A percentile compares a stretch with the other conserved stretches of the same genome.
Conservation (phyloP, 1,140 invertebrate species). For the Teleopsis dalmanni region DNA sequence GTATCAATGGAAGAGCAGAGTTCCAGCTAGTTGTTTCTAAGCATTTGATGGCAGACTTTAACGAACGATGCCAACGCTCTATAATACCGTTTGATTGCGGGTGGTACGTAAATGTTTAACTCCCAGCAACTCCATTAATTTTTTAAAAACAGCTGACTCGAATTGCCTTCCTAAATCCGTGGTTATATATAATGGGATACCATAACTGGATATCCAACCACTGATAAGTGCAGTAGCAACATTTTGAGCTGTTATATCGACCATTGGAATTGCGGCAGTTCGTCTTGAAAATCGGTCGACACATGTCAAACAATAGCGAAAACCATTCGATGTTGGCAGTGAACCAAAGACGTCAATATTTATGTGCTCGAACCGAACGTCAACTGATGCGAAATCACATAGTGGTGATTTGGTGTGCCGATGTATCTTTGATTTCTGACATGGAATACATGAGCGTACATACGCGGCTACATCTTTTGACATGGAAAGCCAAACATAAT, state of each 20-base stretch:
- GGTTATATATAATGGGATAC: background rate
- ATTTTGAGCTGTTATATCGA: conserved; percentile 21
- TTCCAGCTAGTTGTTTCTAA: conserved; percentile 12
- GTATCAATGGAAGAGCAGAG: conserved; percentile 17
- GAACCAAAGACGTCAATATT: conserved; percentile 1
- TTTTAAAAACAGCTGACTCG: conserved; percentile 19
- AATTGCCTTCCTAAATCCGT: conserved; percentile 41
- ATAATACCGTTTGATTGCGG: background rate
- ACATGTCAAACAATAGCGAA: conserved; percentile 20
- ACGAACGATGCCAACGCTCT: background rate
- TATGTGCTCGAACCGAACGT: conserved; percentile 2
- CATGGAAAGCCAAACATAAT: conserved; percentile 3
- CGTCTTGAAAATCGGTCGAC: conserved; percentile 35
- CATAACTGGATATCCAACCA: conserved; percentile 34
- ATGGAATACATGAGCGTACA: background rate
- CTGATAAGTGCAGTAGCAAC: conserved; percentile 23
- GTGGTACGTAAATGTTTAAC: conserved; percentile 17
- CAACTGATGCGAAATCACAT: background rate
- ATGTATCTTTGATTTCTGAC: conserved; percentile 1
- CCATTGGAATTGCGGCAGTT: conserved; percentile 27
- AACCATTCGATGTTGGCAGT: conserved; percentile 22
- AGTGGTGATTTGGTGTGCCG: background rate
- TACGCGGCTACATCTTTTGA: background rate
- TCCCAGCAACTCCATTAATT: conserved; percentile 14
- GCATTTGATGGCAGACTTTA: background rate